Evolutionary conservation across 2,797 vertebrate species (phyloP).

Genomic region (Sylvilagus floridanus): DNA sequence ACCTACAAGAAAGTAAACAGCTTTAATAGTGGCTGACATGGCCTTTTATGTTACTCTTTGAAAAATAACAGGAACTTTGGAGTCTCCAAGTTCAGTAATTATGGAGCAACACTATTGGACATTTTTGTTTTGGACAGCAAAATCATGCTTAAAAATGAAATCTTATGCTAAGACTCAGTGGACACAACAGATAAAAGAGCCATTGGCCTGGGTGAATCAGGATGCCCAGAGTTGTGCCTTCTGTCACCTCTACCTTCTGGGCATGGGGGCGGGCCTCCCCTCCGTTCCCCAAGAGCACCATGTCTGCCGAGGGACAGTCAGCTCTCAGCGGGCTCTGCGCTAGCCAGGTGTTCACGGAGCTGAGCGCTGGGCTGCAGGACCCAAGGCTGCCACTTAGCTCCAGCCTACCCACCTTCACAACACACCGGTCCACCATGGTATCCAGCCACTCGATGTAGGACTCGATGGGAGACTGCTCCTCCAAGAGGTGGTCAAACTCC

Average conservation of each 20-base stretch:
- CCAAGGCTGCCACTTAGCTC: neutral
- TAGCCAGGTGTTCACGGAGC: neutral
- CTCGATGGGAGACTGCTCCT: constrained; percentile 98
- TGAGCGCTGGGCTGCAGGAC: neutral
- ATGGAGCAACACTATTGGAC: neutral
- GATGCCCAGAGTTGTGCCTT: neutral
- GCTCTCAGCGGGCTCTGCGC: neutral
- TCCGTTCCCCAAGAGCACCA: neutral
- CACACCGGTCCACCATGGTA: constrained; percentile 99
- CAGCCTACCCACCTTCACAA: constrained; percentile 94
- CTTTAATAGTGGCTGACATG: constrained; percentile 9
- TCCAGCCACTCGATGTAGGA: constrained; percentile 99
- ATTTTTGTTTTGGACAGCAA: constrained; percentile 2
- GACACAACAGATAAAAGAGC: neutral
- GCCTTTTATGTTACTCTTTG: neutral
- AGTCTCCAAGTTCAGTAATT: neutral
- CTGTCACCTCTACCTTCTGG: no score
- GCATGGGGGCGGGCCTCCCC: neutral
- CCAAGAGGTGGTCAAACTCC: constrained; percentile 97
- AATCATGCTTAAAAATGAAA: constrained; percentile 1
- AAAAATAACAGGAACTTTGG: neutral
- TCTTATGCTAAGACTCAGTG: neutral
- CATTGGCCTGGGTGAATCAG: neutral
- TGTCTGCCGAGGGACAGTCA: neutral
- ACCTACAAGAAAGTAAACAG: constrained; percentile 90